Evolutionary conservation across 2,113 vertebrate genomes (phyloP).

Genomic region (Prinia subflava): DNA sequence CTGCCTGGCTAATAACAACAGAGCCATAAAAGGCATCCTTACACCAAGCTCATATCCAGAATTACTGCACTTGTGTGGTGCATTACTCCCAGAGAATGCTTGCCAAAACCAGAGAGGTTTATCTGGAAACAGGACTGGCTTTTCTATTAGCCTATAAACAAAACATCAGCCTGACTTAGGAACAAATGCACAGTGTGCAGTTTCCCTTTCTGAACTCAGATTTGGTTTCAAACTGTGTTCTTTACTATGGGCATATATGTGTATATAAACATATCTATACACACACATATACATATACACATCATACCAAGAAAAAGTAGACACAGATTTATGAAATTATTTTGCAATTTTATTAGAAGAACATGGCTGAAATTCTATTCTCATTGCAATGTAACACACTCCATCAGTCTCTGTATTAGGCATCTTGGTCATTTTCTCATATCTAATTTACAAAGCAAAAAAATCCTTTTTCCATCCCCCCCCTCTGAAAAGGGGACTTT

Average conservation of each 20-base stretch:
- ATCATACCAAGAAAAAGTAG: not conserved
- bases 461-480: not conserved
- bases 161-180: not conserved
- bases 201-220: not conserved
- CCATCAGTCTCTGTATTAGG: not conserved
- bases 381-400: not conserved
- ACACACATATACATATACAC: not conserved
- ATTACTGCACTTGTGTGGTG: not conserved
- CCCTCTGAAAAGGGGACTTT: not conserved
- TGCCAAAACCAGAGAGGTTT: not conserved
- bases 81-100: not conserved
- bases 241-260: not conserved
- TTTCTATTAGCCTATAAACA: conserved; percentile 6
- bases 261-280: not conserved
- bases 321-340: not conserved
- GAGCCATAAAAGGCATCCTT: not conserved
- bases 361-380: not conserved
- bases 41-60: not conserved
- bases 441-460: conserved; percentile 12
- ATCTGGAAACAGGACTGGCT: not conserved
- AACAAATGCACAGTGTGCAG: not conserved
- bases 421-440: not conserved
- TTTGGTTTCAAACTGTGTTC: not conserved
- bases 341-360: not conserved
- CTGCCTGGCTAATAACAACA: not conserved